Evolutionary conservation across 2,888 invertebrate genomes (phyloP), one percentile per base, ranked within the genome.

Genomic region (Oegoconia quadripuncta): DNA sequence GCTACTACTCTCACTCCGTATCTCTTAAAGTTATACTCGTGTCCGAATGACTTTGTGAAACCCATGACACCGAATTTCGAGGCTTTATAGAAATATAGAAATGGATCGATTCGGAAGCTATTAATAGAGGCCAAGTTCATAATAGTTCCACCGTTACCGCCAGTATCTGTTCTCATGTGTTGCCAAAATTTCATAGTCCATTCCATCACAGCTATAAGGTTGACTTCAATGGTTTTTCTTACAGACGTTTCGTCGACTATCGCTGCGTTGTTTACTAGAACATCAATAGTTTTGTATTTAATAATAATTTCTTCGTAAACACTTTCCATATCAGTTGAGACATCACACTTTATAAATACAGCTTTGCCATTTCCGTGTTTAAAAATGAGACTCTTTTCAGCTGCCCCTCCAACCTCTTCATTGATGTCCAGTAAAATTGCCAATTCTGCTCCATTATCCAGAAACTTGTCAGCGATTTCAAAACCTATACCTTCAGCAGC

Each of bases 111-210:
- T 46, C 72, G 64, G 13, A 87, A 66, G 0, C 90, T 91, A 44
- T 87, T 75, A 15, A 88, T 79, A 3, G 91, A 90, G 1, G 90
- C 78, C 18, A 90, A 75, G 59, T 92, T 91, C n/a, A 91, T 74
- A 27, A 91, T 79, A 2, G 82, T 75, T 3, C 91, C 91, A 3
- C 91, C 91, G 13, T 64, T 56, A 0, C 88, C 88, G 0, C 84
- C 79, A 22, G 75, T 76, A 44, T 87, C 74, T 34, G 64, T 75
- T 13, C 88, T 74, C 86, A 90, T 84, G 57, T 84, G 74, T 38
- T 89, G 71, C 41, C 88, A 68, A 12, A 82, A 90, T 16, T 89
- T 66, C 11, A 82, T 53, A 0, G 77, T 75, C 34, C 88, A 59
- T 20, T 56, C 54, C 3, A 64, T 41, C 3, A 55, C 16, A n/a